Conservation (phyloP, 2,888 invertebrate genomes). For the Melieria crassipennis region DNA sequence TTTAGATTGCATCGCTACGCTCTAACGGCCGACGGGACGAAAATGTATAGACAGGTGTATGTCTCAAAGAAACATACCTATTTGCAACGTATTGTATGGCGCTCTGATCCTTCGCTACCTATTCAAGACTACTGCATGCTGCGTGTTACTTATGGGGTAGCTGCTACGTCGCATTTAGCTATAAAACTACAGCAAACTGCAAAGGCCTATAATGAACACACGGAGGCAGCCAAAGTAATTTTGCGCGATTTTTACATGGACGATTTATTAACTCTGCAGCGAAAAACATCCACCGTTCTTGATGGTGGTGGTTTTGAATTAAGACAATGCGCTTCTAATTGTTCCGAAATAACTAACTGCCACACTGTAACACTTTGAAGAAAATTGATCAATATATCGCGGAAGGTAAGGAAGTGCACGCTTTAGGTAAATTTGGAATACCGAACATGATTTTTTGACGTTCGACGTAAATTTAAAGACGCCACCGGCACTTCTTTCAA, state of each 20-base stretch:
- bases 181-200: slow-evolving; percentile 37
- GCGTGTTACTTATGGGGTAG: slow-evolving; percentile 36
- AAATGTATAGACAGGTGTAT: slow-evolving; percentile 9
- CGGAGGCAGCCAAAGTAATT: background rate
- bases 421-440: slow-evolving; percentile 2
- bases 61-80: slow-evolving; percentile 17
- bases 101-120: slow-evolving; percentile 24
- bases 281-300: background rate
- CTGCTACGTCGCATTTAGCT: slow-evolving; percentile 34
- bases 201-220: background rate
- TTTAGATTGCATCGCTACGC: background rate
- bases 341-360: background rate
- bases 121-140: slow-evolving; percentile 36
- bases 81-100: slow-evolving; percentile 32
- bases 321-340: slow-evolving; percentile 8
- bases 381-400: background rate
- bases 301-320: background rate
- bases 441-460: background rate
- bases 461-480: slow-evolving; percentile 1
- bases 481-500: background rate
- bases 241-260: background rate
- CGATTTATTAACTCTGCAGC: background rate
- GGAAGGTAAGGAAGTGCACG: background rate
- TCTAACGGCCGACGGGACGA: background rate
- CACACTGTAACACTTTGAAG: background rate